Evolutionary conservation across 2,797 vertebrate genomes (phyloP).

Genomic region (Argya squamiceps): DNA sequence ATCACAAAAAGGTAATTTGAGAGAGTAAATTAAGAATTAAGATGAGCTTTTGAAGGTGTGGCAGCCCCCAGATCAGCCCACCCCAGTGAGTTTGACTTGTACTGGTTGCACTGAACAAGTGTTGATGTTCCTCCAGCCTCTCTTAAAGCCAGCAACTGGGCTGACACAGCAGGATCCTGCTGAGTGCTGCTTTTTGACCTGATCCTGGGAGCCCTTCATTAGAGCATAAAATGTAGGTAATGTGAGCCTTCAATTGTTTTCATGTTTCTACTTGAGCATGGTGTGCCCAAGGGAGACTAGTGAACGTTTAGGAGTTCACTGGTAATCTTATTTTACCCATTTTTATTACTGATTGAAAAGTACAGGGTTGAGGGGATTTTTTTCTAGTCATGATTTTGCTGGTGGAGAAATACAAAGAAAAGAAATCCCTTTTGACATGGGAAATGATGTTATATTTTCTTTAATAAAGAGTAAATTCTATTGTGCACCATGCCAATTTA

Average conservation of each 20-base stretch:
- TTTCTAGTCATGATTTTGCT: not conserved
- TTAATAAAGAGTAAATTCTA: constrained; percentile 68
- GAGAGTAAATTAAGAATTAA: not conserved
- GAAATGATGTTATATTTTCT: constrained; percentile 62
- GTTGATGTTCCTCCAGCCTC: constrained; percentile 16
- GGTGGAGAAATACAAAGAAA: constrained; percentile 28
- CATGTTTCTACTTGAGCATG: not conserved
- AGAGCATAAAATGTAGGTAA: constrained; percentile 16
- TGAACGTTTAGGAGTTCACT: not conserved
- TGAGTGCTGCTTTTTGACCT: constrained; percentile 49
- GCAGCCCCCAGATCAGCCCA: not conserved
- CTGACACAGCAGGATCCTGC: not conserved
- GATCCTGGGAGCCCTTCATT: constrained; percentile 22
- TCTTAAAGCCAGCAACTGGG: constrained; percentile 6
- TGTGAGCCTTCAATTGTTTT: constrained; percentile 1
- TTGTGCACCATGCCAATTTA: constrained; percentile 43
- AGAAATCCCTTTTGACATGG: constrained; percentile 21
- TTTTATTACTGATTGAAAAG: constrained; percentile 26
- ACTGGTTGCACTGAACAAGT: not conserved
- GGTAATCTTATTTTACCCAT: not conserved
- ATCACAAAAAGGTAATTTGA: not conserved
- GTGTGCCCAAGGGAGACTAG: not conserved
- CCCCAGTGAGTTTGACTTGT: not conserved
- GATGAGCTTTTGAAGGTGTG: not conserved
- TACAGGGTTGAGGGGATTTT: not conserved